Evolutionary conservation across 2,113 vertebrate species (phyloP), one percentile per base, ranked within the genome.

Genomic region (Merops nubicus): DNA sequence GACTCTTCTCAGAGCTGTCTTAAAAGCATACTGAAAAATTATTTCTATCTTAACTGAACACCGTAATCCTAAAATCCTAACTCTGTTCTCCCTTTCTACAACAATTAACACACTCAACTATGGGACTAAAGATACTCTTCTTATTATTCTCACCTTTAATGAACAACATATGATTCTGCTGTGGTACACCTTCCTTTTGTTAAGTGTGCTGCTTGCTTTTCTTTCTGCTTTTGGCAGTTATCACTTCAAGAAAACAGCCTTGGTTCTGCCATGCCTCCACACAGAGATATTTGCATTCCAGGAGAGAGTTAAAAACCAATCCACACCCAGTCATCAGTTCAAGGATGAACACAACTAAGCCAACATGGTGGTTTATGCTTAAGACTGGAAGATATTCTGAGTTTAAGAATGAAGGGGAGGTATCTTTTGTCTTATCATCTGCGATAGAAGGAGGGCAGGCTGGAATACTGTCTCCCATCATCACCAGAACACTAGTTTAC

Each of bases 381-480:
- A 5, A 74, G 21, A 15, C 12, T 5, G 8, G 29, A 25, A 84
- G 28, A 50, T 20, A 6, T 60, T 31, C 15, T 18, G 43, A 79
- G 63, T 45, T 89, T 60, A 56, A 93, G 77, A 64, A 91, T 87
- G 54, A 68, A 83, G n/a, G 23, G 26, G 36, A 86, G 86, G 53
- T 50, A 89, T 69, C 73, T 95, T 85, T 95, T 62, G 33, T 89
- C 45, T 43, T 59, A 22, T 12, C 2, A 38, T 12, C 47, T 40
- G 0, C 48, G 19, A 10, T 43, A 47, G 23, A 34, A 17, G 8
- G 15, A 4, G 18, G 5, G 7, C 29, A 11, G 5, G 12, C n/a
- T n/a, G 5, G 2, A 51, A 29, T 28, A 59, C 13, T 65, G 12
- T n/a, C 22, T 83, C 9, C 21, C 62, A 36, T 26, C 29, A 36